These are phyloP conservation scores for Exaiptasia diaphana DNA, from an alignment of 64 coral and sea anemone species.

Conservation along the genomic window DNA sequence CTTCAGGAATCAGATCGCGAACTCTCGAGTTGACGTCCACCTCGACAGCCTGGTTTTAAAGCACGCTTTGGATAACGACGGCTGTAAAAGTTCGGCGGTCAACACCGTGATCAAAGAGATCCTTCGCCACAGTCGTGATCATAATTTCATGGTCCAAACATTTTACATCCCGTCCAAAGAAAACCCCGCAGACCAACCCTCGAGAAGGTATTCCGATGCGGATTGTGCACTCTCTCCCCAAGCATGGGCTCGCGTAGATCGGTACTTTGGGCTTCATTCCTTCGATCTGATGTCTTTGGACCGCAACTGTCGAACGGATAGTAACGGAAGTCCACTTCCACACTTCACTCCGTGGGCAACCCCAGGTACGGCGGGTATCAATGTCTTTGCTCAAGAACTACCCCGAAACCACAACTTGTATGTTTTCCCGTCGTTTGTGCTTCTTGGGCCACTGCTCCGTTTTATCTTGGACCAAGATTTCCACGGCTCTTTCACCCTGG, in stretches of 20 bases:
- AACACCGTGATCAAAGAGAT: constrained; percentile 36
- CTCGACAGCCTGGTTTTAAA: constrained; percentile 14
- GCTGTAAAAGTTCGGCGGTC: constrained; percentile 20
- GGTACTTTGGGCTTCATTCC: constrained; percentile 17
- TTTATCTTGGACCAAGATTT: background rate
- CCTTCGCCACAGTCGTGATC: background rate
- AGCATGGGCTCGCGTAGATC: constrained; percentile 14
- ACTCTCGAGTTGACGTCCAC: constrained; percentile 30
- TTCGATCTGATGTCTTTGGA: constrained; percentile 51
- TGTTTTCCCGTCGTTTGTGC: constrained; percentile 41
- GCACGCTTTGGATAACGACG: constrained; percentile 9
- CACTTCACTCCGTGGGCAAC: constrained; percentile 31
- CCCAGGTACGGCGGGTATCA: background rate
- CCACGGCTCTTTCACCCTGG: background rate
- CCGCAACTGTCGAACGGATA: constrained; percentile 19
- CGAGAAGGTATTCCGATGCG: background rate
- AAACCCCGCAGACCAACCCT: constrained; percentile 10
- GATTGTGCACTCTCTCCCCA: constrained; percentile 12
- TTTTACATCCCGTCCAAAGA: constrained; percentile 22
- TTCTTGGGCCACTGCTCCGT: background rate
- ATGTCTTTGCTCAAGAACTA: constrained; percentile 1
- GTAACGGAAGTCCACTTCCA: background rate
- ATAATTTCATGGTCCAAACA: constrained; percentile 31
- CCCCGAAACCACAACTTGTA: constrained; percentile 3
- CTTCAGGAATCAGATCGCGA: constrained; percentile 11